phyloP scores from a whole-genome alignment of 2,113 vertebrate genomes.

The Plecotus auritus region DNA sequence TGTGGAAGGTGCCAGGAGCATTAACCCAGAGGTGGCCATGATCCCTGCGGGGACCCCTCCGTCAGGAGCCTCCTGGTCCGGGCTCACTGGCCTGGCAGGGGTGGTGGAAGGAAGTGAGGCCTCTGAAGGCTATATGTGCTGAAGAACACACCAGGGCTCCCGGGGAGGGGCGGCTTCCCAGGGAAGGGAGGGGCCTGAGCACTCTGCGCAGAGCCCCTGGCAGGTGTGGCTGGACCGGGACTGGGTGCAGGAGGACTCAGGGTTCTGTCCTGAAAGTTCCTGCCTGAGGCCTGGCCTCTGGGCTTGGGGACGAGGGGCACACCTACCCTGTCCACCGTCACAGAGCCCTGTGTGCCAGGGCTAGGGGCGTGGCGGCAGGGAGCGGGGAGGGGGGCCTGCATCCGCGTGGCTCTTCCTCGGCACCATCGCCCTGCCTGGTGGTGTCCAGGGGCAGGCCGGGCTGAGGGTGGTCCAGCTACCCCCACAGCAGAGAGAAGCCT shows the following conservation, averaged over 20 bases:
- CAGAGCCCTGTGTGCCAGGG: neutral
- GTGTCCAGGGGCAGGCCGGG: neutral
- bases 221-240: fast-evolving
- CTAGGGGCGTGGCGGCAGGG: no score
- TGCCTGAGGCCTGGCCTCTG: neutral
- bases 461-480: neutral
- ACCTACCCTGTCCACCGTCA: fast-evolving
- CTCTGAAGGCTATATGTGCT: no score
- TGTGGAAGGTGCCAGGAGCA: neutral
- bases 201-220: neutral
- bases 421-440: no score
- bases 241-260: neutral
- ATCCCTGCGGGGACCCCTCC: neutral
- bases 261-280: neutral
- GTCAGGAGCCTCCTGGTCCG: neutral
- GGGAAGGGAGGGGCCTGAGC: neutral
- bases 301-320: neutral
- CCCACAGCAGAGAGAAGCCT: neutral
- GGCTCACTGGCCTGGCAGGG: neutral
- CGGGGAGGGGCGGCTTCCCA: no score
- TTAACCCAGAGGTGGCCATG: neutral
- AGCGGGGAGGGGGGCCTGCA: neutral
- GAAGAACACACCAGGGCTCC: no score
- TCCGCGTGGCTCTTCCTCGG: neutral
- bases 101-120: neutral